Conservation (phyloP, 2,113 vertebrate genomes). For the Taxidea taxus region DNA sequence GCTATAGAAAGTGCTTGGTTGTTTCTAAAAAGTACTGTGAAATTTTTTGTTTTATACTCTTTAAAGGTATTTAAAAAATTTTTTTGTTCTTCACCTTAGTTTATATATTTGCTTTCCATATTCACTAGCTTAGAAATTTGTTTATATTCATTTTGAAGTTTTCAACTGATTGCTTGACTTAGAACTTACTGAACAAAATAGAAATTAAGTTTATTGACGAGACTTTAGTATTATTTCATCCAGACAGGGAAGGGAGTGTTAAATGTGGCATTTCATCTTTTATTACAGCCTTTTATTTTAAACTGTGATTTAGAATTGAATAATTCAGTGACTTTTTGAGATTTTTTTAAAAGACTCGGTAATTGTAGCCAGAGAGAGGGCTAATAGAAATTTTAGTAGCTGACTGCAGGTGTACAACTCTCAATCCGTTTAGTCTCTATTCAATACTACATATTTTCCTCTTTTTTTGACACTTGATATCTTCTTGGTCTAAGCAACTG, state of each 20-base stretch:
- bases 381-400: not conserved
- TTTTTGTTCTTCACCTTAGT: not conserved
- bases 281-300: not conserved
- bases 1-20: not conserved
- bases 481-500: not conserved
- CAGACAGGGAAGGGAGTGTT: not conserved
- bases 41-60: not conserved
- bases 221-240: not conserved
- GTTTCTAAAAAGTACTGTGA: not conserved
- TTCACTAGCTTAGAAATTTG: not conserved
- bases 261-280: not conserved
- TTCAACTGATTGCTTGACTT: not conserved
- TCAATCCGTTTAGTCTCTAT: not conserved
- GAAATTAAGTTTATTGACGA: not conserved
- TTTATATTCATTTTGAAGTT: conserved; percentile 23
- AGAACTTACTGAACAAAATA: not conserved
- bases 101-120: not conserved
- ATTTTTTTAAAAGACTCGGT: not conserved
- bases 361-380: not conserved
- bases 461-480: not conserved
- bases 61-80: not conserved
- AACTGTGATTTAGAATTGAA: not conserved
- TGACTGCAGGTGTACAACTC: not conserved
- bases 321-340: not conserved
- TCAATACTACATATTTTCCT: not conserved